Percentiles rank a stretch among this genome's conserved stretches.
Evolutionary conservation across 2,797 vertebrate genomes (phyloP).

Genomic region (Salarias fasciatus): DNA sequence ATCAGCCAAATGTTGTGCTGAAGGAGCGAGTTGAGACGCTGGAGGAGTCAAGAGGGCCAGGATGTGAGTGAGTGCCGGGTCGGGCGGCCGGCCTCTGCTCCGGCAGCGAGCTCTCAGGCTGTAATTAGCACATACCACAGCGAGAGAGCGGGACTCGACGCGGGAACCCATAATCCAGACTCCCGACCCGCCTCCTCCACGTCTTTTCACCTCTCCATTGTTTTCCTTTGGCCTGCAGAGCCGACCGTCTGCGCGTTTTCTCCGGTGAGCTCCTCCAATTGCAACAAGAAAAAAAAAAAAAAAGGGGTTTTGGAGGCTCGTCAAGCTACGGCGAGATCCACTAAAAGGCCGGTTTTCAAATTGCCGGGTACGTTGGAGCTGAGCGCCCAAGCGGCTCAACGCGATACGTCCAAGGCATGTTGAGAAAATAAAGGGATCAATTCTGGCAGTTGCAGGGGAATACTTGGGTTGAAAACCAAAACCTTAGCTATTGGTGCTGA

Average conservation of each 20-base stretch:
- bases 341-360: slow-evolving; percentile 48
- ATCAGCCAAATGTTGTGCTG: no score
- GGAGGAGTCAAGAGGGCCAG: no score
- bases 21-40: no score
- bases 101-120: slow-evolving; percentile 49
- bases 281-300: slow-evolving; percentile 44
- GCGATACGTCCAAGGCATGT: slow-evolving; percentile 50
- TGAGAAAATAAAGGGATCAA: slow-evolving; percentile 68
- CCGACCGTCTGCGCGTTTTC: slow-evolving; percentile 31
- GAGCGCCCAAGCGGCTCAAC: slow-evolving; percentile 55
- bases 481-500: slow-evolving; percentile 24
- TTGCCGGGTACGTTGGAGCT: slow-evolving; percentile 53
- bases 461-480: slow-evolving; percentile 47
- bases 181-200: slow-evolving; percentile 37
- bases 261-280: slow-evolving; percentile 46
- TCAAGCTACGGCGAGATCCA: slow-evolving; percentile 13
- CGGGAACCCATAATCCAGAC: slow-evolving; percentile 60
- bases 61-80: slow-evolving; percentile 31
- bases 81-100: slow-evolving; percentile 55
- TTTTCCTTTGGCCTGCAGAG: slow-evolving; percentile 48
- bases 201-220: slow-evolving; percentile 44
- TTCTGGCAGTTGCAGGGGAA: slow-evolving; percentile 37
- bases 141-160: slow-evolving; percentile 47
- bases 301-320: slow-evolving; percentile 43
- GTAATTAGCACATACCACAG: slow-evolving; percentile 73